Evolutionary conservation across 1,140 invertebrate genomes (phyloP), one percentile per base, ranked within the genome.

Genomic region (Drosophila bocqueti): DNA sequence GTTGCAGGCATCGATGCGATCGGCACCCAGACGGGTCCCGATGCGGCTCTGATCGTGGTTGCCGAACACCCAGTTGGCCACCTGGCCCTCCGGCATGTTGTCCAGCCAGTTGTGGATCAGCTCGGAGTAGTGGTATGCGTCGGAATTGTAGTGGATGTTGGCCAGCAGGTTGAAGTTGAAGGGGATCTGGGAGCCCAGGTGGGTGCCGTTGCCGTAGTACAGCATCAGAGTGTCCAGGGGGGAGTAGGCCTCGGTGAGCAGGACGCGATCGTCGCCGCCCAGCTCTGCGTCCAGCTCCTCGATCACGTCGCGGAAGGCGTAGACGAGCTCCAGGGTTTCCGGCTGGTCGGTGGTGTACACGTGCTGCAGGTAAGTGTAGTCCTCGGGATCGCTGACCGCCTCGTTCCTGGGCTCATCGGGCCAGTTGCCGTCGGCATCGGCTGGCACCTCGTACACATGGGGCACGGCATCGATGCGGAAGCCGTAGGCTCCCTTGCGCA

Each of bases 231-330:
- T 92, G 2, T 94, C 85, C 29, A 95, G 89, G n/a, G 91, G 91
- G 0, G 94, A 94, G 81, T 96, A 97, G 2, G 95, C 95, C 93
- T 97, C 97, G 0, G 95, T 95, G 93, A 97, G 94, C 92, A 97
- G 94, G 2, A 97, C 94, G 92, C 96, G 85, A 52, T 92, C 85
- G 42, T 92, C 89, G 5, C 92, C 92, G 9, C 93, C 93, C 57
- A 90, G 43, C 55, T 81, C 55, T 4, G 83, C 69, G 60, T 93
- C 93, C 43, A 92, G 93, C 60, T 95, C 94, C 62, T 95, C 93
- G 16, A 94, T 91, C 4, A 95, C 86, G 54, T 93, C 83, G 50
- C 94, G 94, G 93, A 94, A 95, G 63, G 94, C 92, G 64, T 94
- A 95, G 7, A 95, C 93, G 72, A 96, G 91, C 0, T 95, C 94